Evolutionary conservation across 2,113 vertebrate genomes (phyloP).

Genomic region (Ceyx cyanopectus): DNA sequence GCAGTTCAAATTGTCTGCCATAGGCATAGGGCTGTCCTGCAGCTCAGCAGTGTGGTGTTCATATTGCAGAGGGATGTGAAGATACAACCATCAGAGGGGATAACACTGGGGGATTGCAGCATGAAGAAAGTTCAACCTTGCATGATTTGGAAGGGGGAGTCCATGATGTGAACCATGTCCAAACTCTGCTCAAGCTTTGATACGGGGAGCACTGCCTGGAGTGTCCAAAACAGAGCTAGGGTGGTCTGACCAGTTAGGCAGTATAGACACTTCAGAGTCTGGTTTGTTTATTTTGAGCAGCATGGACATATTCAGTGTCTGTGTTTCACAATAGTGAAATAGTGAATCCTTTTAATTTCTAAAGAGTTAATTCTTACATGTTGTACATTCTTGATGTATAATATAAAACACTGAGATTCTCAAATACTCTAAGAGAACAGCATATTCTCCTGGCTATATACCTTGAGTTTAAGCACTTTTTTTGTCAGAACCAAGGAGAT

Average conservation of each 20-base stretch:
- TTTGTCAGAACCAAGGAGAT: slow-evolving; percentile 19
- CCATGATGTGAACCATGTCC: background rate
- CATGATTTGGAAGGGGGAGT: background rate
- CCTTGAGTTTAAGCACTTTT: background rate
- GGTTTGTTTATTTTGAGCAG: background rate
- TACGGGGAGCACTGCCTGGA: background rate
- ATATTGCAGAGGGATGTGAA: background rate
- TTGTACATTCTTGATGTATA: too few species aligned
- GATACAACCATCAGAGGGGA: too few species aligned
- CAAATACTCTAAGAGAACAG: background rate
- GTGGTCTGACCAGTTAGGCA: background rate
- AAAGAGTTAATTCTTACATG: background rate
- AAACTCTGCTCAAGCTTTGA: background rate
- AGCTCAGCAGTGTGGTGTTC: background rate
- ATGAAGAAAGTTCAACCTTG: background rate
- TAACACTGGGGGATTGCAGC: background rate
- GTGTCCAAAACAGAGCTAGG: background rate
- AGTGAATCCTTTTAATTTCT: background rate
- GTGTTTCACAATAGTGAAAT: background rate
- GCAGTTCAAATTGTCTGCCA: background rate
- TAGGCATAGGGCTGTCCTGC: background rate
- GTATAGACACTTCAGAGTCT: background rate
- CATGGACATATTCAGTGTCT: background rate
- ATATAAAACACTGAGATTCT: background rate
- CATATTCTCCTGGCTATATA: background rate